Percentiles rank a stretch among this genome's conserved stretches.
Conservation (phyloP, 2,888 invertebrate genomes). For the Coenonympha arcania region DNA sequence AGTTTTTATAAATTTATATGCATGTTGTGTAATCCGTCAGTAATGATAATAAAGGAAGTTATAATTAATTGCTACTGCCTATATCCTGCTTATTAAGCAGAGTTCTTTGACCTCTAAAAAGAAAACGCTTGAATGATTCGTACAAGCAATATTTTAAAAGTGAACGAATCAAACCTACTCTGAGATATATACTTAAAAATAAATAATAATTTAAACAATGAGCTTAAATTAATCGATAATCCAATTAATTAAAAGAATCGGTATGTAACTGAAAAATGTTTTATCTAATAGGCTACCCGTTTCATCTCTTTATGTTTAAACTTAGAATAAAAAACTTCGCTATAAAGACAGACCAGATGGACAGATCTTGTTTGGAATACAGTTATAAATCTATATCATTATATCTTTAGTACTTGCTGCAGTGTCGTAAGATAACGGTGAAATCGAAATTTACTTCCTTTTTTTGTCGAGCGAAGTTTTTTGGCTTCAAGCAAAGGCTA, state of each 20-base stretch:
- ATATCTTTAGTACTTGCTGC: slow-evolving; percentile 1
- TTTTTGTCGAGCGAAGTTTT: slow-evolving; percentile 29
- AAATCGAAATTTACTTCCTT: slow-evolving; percentile 6
- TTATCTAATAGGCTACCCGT: too few relatives aligned
- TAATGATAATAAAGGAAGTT: slow-evolving; percentile 2
- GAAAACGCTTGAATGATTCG: slow-evolving; percentile 36
- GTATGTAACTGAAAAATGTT: not conserved
- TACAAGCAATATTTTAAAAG: too few relatives aligned
- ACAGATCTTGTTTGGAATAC: not conserved
- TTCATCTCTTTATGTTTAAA: not conserved
- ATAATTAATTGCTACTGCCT: slow-evolving; percentile 34
- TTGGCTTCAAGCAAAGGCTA: slow-evolving; percentile 27
- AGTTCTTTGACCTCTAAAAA: slow-evolving; percentile 45
- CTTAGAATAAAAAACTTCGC: too few relatives aligned
- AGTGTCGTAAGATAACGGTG: not conserved
- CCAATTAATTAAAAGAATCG: not conserved
- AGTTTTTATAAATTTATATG: not conserved
- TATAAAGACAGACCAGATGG: not conserved
- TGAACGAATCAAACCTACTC: too few relatives aligned
- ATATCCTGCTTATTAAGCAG: slow-evolving; percentile 34
- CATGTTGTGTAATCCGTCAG: too few relatives aligned
- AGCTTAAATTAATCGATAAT: not conserved
- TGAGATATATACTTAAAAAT: too few relatives aligned
- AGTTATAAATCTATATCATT: too few relatives aligned
- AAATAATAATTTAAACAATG: not conserved